phyloP scores from a whole-genome alignment of 2,888 invertebrate genomes.

The Mellilla xanthometata region DNA sequence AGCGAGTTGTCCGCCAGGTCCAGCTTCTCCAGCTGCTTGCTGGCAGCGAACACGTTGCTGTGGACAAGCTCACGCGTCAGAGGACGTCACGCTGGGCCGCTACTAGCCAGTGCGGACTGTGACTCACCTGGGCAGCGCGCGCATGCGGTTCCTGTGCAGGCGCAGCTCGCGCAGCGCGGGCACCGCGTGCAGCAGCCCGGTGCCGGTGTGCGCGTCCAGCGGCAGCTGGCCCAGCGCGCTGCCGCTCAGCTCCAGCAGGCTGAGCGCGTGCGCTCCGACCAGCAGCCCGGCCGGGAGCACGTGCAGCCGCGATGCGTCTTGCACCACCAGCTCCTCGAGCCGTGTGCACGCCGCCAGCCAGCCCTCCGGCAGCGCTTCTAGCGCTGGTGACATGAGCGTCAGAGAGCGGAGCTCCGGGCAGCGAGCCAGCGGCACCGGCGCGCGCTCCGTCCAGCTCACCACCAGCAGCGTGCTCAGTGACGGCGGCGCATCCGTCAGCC shows the following conservation, averaged over 20 bases:
- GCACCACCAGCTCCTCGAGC: constrained; percentile 1
- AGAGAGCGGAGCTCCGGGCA: constrained; percentile 14
- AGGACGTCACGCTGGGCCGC: no score
- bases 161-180: constrained; percentile 20
- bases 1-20: constrained; percentile 31
- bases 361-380: constrained; percentile 20
- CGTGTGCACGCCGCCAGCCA: constrained; percentile 26
- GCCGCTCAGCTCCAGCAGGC: constrained; percentile 7
- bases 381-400: constrained; percentile 22
- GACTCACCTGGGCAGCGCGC: no score
- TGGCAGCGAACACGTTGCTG: no score
- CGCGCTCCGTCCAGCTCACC: neutral
- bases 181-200: no score
- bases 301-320: neutral
- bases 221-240: constrained; percentile 31
- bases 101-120: no score
- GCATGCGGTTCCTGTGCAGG: constrained; percentile 6
- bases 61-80: no score
- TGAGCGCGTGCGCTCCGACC: constrained; percentile 17
- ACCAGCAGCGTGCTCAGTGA: neutral
- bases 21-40: constrained; percentile 30
- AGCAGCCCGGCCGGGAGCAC: constrained; percentile 26
- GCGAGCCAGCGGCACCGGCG: neutral
- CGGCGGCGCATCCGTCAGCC: neutral
- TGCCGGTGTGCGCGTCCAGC: constrained; percentile 26